These are phyloP conservation scores for Drosophila malerkotliana DNA, from an alignment of 1,140 invertebrate species.

Conservation along the genomic window DNA sequence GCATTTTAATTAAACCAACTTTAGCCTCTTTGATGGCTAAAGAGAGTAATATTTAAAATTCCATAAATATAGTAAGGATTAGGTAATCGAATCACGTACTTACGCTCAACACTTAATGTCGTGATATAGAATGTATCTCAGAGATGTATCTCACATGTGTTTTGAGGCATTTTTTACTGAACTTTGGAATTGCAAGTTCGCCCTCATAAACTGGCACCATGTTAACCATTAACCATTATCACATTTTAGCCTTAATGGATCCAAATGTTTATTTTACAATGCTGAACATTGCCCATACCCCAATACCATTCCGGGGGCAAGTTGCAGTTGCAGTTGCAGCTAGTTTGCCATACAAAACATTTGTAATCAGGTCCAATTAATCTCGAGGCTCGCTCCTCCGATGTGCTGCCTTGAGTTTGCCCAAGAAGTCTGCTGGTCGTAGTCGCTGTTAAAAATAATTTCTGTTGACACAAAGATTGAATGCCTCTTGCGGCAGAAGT, in stretches of 20 bases:
- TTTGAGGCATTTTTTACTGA: constrained; percentile 1
- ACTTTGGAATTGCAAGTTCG: constrained; percentile 30
- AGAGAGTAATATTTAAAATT: background rate
- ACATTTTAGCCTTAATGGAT: constrained; percentile 71
- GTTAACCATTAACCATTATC: constrained; percentile 71
- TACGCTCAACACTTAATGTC: constrained; percentile 39
- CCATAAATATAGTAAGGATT: background rate
- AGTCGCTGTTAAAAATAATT: constrained; percentile 80
- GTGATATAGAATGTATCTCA: constrained; percentile 5
- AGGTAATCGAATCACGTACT: constrained; percentile 34
- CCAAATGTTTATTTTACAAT: constrained; percentile 79
- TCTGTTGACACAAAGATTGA: constrained; percentile 82
- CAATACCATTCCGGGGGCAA: constrained; percentile 15
- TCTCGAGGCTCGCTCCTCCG: constrained; percentile 46
- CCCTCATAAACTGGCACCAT: constrained; percentile 37
- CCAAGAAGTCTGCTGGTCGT: constrained; percentile 35
- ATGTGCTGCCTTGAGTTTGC: constrained; percentile 19
- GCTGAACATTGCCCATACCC: constrained; percentile 11
- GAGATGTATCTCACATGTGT: background rate
- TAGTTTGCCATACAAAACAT: constrained; percentile 72
- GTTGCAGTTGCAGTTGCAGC: constrained; percentile 37
- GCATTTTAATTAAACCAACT: background rate
- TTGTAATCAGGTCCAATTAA: constrained; percentile 79
- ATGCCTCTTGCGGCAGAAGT: constrained; percentile 49
- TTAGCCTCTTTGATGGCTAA: background rate